Evolutionary conservation across 2,888 invertebrate species (phyloP), one percentile per base, ranked within the genome.

Genomic region (Polymixis lichenea): DNA sequence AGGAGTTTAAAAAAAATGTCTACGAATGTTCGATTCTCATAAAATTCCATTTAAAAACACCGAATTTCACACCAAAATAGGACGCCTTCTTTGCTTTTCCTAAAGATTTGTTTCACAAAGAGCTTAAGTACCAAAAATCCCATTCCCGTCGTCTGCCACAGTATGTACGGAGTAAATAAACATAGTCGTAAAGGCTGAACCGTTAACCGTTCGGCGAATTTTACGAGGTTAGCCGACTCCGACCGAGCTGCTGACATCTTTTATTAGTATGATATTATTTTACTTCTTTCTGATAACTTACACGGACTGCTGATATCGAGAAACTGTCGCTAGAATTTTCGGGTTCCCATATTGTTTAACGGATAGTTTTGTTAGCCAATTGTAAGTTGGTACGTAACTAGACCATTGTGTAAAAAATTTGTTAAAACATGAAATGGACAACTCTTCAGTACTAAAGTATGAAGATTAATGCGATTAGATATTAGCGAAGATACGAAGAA

Each of bases 171-270:
- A 65, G 79, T 78, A 78, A 73, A 78, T 78, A 78, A 78, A 78
- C 78, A 60, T 8, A 11, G n/a, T 81, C 80, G 66, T 80, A 80
- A 80, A 58, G 43, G 55, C 58, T 72, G 75, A 76, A 61, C 76
- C 55, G 81, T 25, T 76, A 70, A 70, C 80, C 77, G 51, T 61
- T 76, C 66, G 51, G 43, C 28, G 38, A 64, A 38, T 53, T 80
- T 80, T 81, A 80, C 82, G 80, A 80, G 66, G 28, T 25, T 2
- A 32, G 6, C 56, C 80, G 74, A 74, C 32, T 4, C 0, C 66
- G 19, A 2, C 66, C 62, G 74, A 70, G 13, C n/a, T 17, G 65
- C 43, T 53, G 70, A 65, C 46, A 28, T n/a, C n/a, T 32, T 79
- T 79, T 80, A 55, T 67, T 67, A 55, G n/a, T 55, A 60, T 75